These are phyloP conservation scores for Tiliacea citrago DNA, from an alignment of 2,888 invertebrate genomes.

Conservation along the genomic window DNA sequence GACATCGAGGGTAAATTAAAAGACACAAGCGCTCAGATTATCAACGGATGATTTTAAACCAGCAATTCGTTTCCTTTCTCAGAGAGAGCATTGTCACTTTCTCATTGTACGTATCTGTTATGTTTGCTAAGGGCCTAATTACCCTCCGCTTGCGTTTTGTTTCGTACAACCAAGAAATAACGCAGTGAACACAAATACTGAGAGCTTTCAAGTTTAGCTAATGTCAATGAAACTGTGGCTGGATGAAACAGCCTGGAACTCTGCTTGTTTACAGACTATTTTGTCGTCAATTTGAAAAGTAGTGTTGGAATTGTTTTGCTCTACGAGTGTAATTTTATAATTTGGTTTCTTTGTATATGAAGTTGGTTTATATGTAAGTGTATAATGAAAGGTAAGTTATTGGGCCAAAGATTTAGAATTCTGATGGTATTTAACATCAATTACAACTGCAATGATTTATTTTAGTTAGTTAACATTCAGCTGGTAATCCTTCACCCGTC, in stretches of 20 bases:
- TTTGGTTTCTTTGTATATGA: background rate
- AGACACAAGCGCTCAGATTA: conserved; percentile 41
- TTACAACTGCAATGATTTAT: conserved; percentile 39
- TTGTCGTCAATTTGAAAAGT: conserved; percentile 16
- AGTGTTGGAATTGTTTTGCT: conserved; percentile 6
- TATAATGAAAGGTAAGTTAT: background rate
- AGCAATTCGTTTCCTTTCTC: conserved; percentile 65
- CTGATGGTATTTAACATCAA: conserved; percentile 12
- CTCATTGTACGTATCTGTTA: conserved; percentile 70
- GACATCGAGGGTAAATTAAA: conserved; percentile 41
- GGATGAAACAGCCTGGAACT: conserved; percentile 25
- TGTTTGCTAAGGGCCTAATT: conserved; percentile 81
- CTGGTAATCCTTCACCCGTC: conserved; percentile 42
- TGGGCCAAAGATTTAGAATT: background rate
- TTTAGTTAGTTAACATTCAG: conserved; percentile 43
- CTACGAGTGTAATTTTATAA: background rate
- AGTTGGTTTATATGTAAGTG: background rate
- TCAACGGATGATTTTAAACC: conserved; percentile 38
- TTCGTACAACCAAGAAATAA: conserved; percentile 73
- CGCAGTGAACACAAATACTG: conserved; percentile 71
- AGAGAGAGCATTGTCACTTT: conserved; percentile 70
- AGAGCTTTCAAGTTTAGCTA: conserved; percentile 69
- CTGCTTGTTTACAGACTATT: conserved; percentile 21
- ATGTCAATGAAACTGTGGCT: conserved; percentile 40
- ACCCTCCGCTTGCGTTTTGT: conserved; percentile 76